phyloP scores from a whole-genome alignment of 2,797 vertebrate species.

The Acipenser ruthenus region DNA sequence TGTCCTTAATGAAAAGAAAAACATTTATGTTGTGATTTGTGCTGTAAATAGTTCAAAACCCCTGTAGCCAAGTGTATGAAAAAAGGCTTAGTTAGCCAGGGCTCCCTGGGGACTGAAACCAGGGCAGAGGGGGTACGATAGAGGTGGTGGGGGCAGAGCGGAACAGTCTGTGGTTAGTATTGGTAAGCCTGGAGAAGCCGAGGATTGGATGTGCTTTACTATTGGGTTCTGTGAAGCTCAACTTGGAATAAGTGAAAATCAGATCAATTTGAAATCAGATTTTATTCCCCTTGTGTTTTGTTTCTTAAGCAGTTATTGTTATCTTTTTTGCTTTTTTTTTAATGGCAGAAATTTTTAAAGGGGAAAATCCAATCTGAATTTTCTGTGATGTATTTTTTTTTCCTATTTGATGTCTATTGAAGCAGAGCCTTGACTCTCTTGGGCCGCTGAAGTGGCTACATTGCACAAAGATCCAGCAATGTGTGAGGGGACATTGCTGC shows the following conservation, averaged over 20 bases:
- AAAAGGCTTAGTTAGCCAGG: slow-evolving; percentile 46
- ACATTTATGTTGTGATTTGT: slow-evolving; percentile 26
- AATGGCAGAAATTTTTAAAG: slow-evolving; percentile 36
- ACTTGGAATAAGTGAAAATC: neutral
- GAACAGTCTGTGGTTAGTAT: neutral
- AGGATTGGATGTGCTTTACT: neutral
- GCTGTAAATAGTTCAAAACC: slow-evolving; percentile 37
- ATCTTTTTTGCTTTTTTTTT: slow-evolving; percentile 44
- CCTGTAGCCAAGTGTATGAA: slow-evolving; percentile 29
- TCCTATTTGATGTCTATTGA: slow-evolving; percentile 26
- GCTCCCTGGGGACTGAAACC: slow-evolving; percentile 15
- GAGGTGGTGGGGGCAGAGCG: too few species aligned
- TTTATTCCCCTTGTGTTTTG: too few species aligned
- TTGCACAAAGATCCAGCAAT: too few species aligned
- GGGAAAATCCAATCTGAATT: slow-evolving; percentile 32
- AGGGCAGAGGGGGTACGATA: too few species aligned
- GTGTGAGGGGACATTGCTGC: too few species aligned
- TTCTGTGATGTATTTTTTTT: slow-evolving; percentile 22
- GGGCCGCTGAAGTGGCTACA: too few species aligned
- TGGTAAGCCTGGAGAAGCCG: neutral
- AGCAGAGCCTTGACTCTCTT: too few species aligned
- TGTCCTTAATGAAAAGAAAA: slow-evolving; percentile 55
- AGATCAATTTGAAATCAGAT: too few species aligned
- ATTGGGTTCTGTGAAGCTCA: slow-evolving; percentile 24
- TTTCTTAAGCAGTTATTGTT: slow-evolving; percentile 28